phyloP scores from a whole-genome alignment of 2,113 vertebrate species.

The Cathartes aura region DNA sequence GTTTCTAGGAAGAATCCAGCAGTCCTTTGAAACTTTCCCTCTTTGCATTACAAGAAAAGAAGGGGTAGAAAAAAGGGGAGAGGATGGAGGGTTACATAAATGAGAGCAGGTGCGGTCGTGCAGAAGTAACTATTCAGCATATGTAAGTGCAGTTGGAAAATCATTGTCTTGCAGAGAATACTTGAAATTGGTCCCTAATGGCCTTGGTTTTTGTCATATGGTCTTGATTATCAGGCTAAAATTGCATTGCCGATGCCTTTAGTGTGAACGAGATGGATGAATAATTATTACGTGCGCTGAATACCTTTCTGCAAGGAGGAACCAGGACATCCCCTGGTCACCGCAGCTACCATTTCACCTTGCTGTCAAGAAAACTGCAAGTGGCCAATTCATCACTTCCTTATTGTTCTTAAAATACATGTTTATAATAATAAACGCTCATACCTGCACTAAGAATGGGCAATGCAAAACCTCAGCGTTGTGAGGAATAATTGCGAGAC shows the following conservation, averaged over 20 bases:
- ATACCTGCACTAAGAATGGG: background rate
- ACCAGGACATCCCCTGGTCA: constrained; percentile 75
- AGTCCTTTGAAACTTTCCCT: constrained; percentile 67
- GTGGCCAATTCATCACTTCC: constrained; percentile 77
- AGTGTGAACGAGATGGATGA: constrained; percentile 86
- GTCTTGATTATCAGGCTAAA: constrained; percentile 92
- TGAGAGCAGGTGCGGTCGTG: constrained; percentile 83
- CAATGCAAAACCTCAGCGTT: background rate
- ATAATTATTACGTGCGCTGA: constrained; percentile 88
- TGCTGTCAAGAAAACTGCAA: constrained; percentile 77
- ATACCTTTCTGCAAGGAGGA: constrained; percentile 80
- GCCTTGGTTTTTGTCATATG: constrained; percentile 89
- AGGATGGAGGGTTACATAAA: constrained; percentile 73
- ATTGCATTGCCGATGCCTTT: constrained; percentile 89
- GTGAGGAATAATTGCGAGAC: background rate
- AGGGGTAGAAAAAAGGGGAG: constrained; percentile 36
- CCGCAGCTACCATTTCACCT: constrained; percentile 64
- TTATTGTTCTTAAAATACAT: constrained; percentile 25
- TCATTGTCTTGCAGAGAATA: constrained; percentile 91
- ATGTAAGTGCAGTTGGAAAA: constrained; percentile 91
- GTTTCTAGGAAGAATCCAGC: constrained; percentile 52
- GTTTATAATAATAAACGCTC: background rate
- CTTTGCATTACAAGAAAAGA: constrained; percentile 60
- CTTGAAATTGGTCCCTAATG: constrained; percentile 92
- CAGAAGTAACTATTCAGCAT: constrained; percentile 89